Evolutionary conservation across 2,797 vertebrate genomes (phyloP), one percentile per base, ranked within the genome.

Genomic region (Bradypodion pumilum): DNA sequence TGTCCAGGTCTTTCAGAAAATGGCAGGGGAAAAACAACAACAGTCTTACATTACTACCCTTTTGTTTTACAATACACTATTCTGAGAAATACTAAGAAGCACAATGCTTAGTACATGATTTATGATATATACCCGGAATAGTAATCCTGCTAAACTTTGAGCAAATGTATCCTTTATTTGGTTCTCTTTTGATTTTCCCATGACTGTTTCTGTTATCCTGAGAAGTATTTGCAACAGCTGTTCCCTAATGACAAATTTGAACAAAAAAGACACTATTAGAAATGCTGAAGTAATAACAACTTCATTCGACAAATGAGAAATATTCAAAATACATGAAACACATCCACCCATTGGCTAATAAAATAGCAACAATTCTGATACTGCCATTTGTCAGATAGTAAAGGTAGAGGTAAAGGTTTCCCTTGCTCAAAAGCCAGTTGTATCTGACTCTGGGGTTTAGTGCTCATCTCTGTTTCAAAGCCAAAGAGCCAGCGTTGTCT

Each of bases 151-250:
- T 95, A 99, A 96, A 94, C 96, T 98, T 92, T 98, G 97, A 85
- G 98, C 98, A 87, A 99, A 99, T 1, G 82, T 79, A 85, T 99
- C 98, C 95, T 97, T 98, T 86, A 94, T 95, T 92, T 98, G 97
- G 94, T 96, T 97, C 91, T 99, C 98, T 90, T 96, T 97, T 3
- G 98, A 97, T 93, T 97, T 98, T 95, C 98, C 98, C 97, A 99
- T 98, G 92, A 99, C 97, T 73, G 97, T 97, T 93, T 99, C 99
- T 74, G 99, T 99, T 94, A 99, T 98, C 90, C 98, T 97, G 85
- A 99, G 97, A 60, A 99, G 95, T 86, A 99, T 97, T 93, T 98
- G 98, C 83, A 99, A 93, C 97, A 99, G 96, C 95, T 99, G 98
- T 85, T 99, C 98, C 99, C 99, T 99, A 94, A 56, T 59, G 90